A percentile compares a stretch with the other conserved stretches of the same genome.
Evolutionary conservation across 2,888 invertebrate genomes (phyloP).

Genomic region (Merodon equestris): DNA sequence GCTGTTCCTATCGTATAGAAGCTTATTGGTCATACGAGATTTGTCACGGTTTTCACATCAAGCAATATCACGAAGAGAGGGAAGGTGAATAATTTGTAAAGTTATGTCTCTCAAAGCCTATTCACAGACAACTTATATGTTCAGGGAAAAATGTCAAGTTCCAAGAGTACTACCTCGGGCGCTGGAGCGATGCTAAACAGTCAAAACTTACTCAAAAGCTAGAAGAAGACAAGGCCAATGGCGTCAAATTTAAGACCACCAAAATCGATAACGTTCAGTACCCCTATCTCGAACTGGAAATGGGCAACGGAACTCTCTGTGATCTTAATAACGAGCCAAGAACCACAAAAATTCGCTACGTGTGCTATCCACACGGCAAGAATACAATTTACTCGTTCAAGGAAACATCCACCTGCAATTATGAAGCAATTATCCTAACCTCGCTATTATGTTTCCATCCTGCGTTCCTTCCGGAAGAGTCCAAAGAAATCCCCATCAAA

Average conservation of each 20-base stretch:
- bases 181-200: slow-evolving; percentile 85
- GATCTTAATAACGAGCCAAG: slow-evolving; percentile 93
- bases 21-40: slow-evolving; percentile 98
- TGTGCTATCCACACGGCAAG: slow-evolving; percentile 92
- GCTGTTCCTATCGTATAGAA: slow-evolving; percentile 92
- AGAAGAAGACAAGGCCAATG: slow-evolving; percentile 80
- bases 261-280: slow-evolving; percentile 93
- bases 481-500: slow-evolving; percentile 87
- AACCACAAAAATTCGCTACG: slow-evolving; percentile 89
- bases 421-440: slow-evolving; percentile 93
- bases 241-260: slow-evolving; percentile 82
- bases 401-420: slow-evolving; percentile 95
- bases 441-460: slow-evolving; percentile 93
- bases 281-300: slow-evolving; percentile 92
- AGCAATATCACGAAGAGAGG: slow-evolving; percentile 97
- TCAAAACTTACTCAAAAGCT: slow-evolving; percentile 81
- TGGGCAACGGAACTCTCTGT: slow-evolving; percentile 94
- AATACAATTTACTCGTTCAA: slow-evolving; percentile 96
- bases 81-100: too few relatives aligned
- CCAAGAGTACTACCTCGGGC: slow-evolving; percentile 92
- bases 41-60: slow-evolving; percentile 93
- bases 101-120: too few relatives aligned
- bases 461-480: slow-evolving; percentile 88
- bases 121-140: too few relatives aligned
- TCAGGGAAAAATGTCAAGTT: slow-evolving; percentile 88